phyloP scores from a whole-genome alignment of 2,113 vertebrate genomes.

The Leptobrachium leishanense region DNA sequence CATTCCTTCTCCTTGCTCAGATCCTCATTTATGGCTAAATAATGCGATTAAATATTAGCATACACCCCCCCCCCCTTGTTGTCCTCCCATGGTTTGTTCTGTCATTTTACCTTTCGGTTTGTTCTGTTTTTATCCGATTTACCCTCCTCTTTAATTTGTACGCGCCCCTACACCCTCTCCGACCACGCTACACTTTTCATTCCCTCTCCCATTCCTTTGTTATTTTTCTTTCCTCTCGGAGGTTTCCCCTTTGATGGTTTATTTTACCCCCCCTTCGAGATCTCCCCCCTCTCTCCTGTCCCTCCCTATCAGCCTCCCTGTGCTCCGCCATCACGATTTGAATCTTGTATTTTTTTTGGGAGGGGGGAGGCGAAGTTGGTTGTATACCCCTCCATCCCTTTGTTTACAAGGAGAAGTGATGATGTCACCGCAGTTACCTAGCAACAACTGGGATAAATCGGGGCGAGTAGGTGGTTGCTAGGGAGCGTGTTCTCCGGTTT shows the following conservation, averaged over 20 bases:
- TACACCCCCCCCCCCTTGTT: too few species aligned
- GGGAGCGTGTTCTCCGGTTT: conserved; percentile 65
- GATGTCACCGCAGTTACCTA: conserved; percentile 80
- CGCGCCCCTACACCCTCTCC: background rate
- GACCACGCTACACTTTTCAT: background rate
- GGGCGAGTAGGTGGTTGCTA: conserved; percentile 73
- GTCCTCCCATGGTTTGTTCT: too few species aligned
- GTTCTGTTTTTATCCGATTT: background rate
- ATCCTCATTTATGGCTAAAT: too few species aligned
- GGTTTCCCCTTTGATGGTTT: background rate
- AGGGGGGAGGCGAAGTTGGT: background rate
- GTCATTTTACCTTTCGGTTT: background rate
- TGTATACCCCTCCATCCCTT: conserved; percentile 34
- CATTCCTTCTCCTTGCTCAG: too few species aligned
- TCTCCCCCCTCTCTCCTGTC: background rate
- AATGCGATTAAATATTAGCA: too few species aligned
- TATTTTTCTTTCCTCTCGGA: background rate
- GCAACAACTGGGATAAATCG: conserved; percentile 74
- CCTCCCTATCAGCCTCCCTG: background rate
- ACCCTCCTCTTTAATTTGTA: background rate
- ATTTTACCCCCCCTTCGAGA: too few species aligned
- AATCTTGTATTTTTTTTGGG: conserved; percentile 16
- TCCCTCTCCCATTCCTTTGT: background rate
- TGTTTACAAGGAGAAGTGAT: conserved; percentile 77
- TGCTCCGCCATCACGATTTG: too few species aligned